Percentiles rank a stretch among this genome's conserved stretches.
Evolutionary conservation across 2,113 vertebrate species (phyloP).

Genomic region (Tyto alba): DNA sequence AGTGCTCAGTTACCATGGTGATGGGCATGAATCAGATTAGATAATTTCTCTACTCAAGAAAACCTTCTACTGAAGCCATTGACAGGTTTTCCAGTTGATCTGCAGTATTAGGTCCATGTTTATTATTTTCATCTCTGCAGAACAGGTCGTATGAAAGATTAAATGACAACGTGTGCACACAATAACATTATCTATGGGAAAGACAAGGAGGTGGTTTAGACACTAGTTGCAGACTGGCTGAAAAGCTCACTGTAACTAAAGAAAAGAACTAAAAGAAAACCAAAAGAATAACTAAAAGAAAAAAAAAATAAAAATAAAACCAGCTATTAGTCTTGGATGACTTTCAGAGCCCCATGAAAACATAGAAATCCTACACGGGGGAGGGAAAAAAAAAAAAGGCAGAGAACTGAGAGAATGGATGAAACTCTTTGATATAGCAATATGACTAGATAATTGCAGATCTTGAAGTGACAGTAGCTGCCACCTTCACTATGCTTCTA

Average conservation of each 20-base stretch:
- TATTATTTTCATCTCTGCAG: not conserved
- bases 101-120: not conserved
- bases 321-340: no score
- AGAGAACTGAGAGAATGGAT: not conserved
- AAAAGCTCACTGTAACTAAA: not conserved
- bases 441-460: not conserved
- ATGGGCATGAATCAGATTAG: not conserved
- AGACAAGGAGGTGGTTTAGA: not conserved
- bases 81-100: not conserved
- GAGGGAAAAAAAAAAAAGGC: not conserved
- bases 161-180: not conserved
- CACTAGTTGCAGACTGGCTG: not conserved
- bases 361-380: not conserved
- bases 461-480: not conserved
- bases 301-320: no score
- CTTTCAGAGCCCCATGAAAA: not conserved
- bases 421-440: not conserved
- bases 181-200: not conserved
- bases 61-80: not conserved
- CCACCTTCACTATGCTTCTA: not conserved
- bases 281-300: no score
- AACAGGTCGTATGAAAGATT: not conserved
- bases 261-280: no score
- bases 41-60: not conserved
- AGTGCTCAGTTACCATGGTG: constrained; percentile 1